Percentiles rank a stretch among this genome's conserved stretches.
Conservation (phyloP, 2,888 invertebrate genomes). For the Eurytoma californica region DNA sequence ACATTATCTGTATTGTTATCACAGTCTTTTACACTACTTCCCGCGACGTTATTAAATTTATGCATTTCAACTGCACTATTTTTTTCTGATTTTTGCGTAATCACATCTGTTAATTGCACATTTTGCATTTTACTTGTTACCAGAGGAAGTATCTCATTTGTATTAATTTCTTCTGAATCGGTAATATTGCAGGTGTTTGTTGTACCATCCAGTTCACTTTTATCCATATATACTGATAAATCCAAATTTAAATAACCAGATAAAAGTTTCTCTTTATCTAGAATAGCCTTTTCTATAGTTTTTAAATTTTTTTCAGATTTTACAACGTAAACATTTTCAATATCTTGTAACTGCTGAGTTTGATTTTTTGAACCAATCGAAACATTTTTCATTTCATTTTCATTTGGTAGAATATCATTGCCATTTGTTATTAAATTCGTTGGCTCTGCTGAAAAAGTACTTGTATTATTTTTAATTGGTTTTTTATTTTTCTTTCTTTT, state of each 20-base stretch:
- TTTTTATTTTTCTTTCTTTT: slow-evolving; percentile 68
- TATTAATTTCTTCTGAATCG: neutral
- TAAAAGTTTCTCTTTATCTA: slow-evolving; percentile 84
- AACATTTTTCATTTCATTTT: slow-evolving; percentile 57
- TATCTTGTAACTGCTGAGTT: slow-evolving; percentile 63
- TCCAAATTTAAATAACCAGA: slow-evolving; percentile 82
- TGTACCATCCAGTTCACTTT: slow-evolving; percentile 59
- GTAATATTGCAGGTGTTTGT: slow-evolving; percentile 36
- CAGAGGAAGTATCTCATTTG: neutral
- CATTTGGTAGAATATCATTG: slow-evolving; percentile 7
- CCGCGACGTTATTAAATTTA: slow-evolving; percentile 1
- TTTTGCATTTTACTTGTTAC: neutral
- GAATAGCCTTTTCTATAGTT: slow-evolving; percentile 83
- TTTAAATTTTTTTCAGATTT: slow-evolving; percentile 71
- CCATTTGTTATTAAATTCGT: slow-evolving; percentile 32
- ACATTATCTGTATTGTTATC: neutral
- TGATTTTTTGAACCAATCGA: slow-evolving; percentile 63
- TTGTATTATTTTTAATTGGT: slow-evolving; percentile 53
- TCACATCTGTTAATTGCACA: neutral
- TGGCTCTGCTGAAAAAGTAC: slow-evolving; percentile 42
- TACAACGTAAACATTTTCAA: slow-evolving; percentile 64
- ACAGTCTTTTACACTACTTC: neutral
- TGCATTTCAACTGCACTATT: neutral
- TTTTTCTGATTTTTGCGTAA: neutral
- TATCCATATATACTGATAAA: slow-evolving; percentile 69